These are phyloP conservation scores for Andrena cerasifolii DNA, from an alignment of 1,140 invertebrate genomes.

Conservation along the genomic window DNA sequence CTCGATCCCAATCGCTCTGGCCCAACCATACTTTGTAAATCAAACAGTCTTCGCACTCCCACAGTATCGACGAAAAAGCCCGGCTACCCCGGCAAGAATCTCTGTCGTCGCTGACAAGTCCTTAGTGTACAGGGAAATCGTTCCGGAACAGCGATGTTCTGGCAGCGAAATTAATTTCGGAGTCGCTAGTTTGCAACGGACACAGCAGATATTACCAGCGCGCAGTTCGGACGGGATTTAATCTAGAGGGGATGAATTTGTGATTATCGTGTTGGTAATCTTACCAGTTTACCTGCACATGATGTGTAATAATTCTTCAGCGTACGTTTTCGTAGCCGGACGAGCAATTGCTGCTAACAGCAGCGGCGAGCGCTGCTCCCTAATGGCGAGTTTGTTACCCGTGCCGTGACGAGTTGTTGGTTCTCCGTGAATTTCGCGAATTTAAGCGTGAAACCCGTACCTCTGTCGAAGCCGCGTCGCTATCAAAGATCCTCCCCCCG, in stretches of 20 bases:
- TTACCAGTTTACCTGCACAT: constrained; percentile 42
- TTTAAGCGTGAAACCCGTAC: constrained; percentile 3
- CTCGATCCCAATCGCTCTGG: no score
- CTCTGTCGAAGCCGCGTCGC: not conserved
- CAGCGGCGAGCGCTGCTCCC: constrained; percentile 2
- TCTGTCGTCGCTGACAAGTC: not conserved
- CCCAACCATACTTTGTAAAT: no score
- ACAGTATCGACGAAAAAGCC: no score
- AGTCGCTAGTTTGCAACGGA: constrained; percentile 42
- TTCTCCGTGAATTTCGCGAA: constrained; percentile 19
- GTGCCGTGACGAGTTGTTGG: constrained; percentile 18
- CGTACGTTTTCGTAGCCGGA: constrained; percentile 10
- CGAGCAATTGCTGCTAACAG: constrained; percentile 29
- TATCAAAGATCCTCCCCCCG: no score
- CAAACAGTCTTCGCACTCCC: not conserved
- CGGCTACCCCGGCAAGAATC: not conserved
- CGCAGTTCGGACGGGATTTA: constrained; percentile 11
- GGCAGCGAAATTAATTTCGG: constrained; percentile 32
- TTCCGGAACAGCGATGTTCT: not conserved
- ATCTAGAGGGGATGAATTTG: constrained; percentile 24
- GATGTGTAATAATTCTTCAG: constrained; percentile 47
- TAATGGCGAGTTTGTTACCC: constrained; percentile 46
- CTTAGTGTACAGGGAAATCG: not conserved
- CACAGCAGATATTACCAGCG: constrained; percentile 33
- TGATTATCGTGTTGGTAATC: constrained; percentile 42